Percentiles rank a stretch among this genome's conserved stretches.
phyloP scores from a whole-genome alignment of 2,888 invertebrate genomes.

The Eugnorisma glareosa region DNA sequence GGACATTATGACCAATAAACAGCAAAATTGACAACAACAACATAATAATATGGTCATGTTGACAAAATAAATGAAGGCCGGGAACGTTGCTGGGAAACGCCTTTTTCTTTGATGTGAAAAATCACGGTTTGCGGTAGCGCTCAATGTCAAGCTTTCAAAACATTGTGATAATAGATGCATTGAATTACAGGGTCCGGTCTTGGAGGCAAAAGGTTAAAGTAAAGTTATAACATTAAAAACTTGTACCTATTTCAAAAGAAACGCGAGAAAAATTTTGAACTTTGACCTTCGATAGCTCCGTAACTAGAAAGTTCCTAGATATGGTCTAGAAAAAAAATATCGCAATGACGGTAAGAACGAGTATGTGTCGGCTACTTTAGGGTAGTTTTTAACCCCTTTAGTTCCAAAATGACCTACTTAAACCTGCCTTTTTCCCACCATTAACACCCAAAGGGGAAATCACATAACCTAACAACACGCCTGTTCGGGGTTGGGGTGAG shows the following conservation, averaged over 20 bases:
- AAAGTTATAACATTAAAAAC: too few species aligned
- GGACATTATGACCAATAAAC: not conserved
- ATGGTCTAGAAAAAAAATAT: too few species aligned
- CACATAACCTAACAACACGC: too few species aligned
- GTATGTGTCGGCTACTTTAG: not conserved
- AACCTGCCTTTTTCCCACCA: not conserved
- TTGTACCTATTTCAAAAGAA: too few species aligned
- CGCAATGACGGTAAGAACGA: not conserved
- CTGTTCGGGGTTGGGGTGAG: too few species aligned
- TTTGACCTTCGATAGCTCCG: too few species aligned
- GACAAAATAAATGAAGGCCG: too few species aligned
- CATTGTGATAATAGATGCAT: not conserved
- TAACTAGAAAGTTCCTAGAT: too few species aligned
- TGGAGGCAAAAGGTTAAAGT: too few species aligned
- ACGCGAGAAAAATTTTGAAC: too few species aligned
- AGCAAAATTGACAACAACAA: not conserved
- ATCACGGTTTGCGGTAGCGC: not conserved
- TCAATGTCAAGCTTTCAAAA: not conserved
- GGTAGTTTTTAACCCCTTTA: not conserved
- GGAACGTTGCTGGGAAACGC: not conserved
- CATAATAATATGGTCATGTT: not conserved
- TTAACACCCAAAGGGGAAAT: slow-evolving; percentile 2
- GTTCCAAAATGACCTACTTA: not conserved
- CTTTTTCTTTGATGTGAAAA: not conserved
- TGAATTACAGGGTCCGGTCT: not conserved